Evolutionary conservation across 2,113 vertebrate species (phyloP).

Genomic region (Xenus cinereus): DNA sequence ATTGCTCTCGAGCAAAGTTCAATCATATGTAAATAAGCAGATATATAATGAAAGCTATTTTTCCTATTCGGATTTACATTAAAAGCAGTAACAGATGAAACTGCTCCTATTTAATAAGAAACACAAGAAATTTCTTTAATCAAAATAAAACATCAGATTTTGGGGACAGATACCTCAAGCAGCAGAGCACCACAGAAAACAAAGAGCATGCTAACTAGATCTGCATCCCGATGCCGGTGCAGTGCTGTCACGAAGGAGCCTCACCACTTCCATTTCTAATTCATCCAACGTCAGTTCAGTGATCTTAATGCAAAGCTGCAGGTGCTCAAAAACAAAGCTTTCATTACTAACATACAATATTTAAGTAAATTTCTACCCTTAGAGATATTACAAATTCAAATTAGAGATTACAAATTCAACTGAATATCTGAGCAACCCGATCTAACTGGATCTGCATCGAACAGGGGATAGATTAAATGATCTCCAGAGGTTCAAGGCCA

Average conservation of each 20-base stretch:
- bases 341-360: background rate
- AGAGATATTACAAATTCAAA: background rate
- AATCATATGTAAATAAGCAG: background rate
- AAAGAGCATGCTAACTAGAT: background rate
- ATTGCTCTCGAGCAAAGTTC: background rate
- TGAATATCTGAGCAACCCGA: background rate
- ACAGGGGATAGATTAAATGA: background rate
- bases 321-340: background rate
- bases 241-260: background rate
- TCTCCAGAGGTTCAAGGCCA: background rate
- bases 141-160: background rate
- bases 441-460: background rate
- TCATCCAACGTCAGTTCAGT: background rate
- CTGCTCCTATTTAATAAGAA: background rate
- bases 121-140: accelerated
- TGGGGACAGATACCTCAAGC: background rate
- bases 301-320: background rate
- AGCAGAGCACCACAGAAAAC: background rate
- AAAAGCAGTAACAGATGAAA: background rate
- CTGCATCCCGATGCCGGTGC: background rate
- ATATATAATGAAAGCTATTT: background rate
- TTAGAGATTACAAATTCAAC: background rate
- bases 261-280: background rate
- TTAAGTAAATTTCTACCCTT: background rate
- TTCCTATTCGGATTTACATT: background rate